Conservation (phyloP, 2,888 invertebrate genomes). For the Hypomecis punctinalis region DNA sequence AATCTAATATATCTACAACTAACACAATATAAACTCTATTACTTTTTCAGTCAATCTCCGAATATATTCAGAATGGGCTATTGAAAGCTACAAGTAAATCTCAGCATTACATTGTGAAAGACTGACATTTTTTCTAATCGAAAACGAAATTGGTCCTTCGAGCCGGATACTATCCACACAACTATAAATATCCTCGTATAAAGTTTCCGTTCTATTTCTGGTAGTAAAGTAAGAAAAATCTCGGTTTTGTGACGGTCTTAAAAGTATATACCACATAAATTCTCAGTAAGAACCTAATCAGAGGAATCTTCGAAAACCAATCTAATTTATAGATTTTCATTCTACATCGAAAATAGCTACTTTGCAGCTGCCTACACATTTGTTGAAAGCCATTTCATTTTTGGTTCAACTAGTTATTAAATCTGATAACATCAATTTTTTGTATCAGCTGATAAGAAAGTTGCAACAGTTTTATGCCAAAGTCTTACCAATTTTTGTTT, state of each 20-base stretch:
- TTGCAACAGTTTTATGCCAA: too few relatives aligned
- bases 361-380: not conserved
- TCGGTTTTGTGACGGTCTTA: constrained; percentile 20
- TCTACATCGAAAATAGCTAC: not conserved
- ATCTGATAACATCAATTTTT: too few relatives aligned
- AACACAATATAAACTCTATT: too few relatives aligned
- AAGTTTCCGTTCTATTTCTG: constrained; percentile 17
- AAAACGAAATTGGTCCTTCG: constrained; percentile 13
- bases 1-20: too few relatives aligned
- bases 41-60: too few relatives aligned
- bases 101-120: constrained; percentile 3
- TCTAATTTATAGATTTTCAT: constrained; percentile 7
- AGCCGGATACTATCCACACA: constrained; percentile 7
- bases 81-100: not conserved
- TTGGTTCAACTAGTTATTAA: too few relatives aligned
- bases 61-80: too few relatives aligned
- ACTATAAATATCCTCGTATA: constrained; percentile 21
- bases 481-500: too few relatives aligned
- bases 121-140: constrained; percentile 1
- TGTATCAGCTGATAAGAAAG: too few relatives aligned
- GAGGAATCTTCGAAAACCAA: constrained; percentile 5
- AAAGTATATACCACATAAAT: constrained; percentile 17
- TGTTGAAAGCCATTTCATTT: too few relatives aligned
- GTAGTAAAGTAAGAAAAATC: constrained; percentile 17
- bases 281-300: constrained; percentile 11